A percentile compares a stretch with the other conserved stretches of the same genome.
Evolutionary conservation across 2,113 vertebrate genomes (phyloP).

Genomic region (Hippocampus guttulatus): DNA sequence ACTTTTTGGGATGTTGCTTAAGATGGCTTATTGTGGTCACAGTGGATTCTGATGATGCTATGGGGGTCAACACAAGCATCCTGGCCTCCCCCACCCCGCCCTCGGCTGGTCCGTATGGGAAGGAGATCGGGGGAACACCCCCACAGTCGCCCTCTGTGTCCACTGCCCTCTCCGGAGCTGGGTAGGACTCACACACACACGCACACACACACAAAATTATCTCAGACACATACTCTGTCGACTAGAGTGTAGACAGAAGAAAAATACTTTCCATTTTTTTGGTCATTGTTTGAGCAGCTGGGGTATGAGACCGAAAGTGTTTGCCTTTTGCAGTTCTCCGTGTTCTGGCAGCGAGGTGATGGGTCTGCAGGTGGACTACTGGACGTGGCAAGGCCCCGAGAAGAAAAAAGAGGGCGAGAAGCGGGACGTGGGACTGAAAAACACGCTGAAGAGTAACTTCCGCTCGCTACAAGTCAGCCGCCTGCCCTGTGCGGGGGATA

Average conservation of each 20-base stretch:
- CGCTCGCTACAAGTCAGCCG: conserved; percentile 89
- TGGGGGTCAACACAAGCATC: conserved; percentile 75
- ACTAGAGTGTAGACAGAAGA: neutral
- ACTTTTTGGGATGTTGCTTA: neutral
- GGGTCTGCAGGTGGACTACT: conserved; percentile 93
- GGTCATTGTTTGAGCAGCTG: conserved; percentile 46
- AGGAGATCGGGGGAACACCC: conserved; percentile 82
- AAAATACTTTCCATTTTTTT: neutral
- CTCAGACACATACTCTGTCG: neutral
- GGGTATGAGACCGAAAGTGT: neutral
- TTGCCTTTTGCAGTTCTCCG: conserved; percentile 50
- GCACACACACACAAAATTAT: neutral
- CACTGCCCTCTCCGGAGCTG: conserved; percentile 78
- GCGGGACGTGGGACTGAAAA: conserved; percentile 78
- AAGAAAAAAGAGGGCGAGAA: conserved; percentile 80
- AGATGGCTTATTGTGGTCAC: neutral
- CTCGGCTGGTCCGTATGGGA: conserved; percentile 68
- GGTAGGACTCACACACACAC: conserved; percentile 34
- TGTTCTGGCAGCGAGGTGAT: conserved; percentile 84
- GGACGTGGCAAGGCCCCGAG: conserved; percentile 81
- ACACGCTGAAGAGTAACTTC: conserved; percentile 92
- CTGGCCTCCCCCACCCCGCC: conserved; percentile 74
- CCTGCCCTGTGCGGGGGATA: conserved; percentile 78
- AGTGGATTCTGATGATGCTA: conserved; percentile 89
- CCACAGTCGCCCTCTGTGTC: conserved; percentile 86